Conservation (phyloP, 2,888 invertebrate species). For the Mystacides longicornis region DNA sequence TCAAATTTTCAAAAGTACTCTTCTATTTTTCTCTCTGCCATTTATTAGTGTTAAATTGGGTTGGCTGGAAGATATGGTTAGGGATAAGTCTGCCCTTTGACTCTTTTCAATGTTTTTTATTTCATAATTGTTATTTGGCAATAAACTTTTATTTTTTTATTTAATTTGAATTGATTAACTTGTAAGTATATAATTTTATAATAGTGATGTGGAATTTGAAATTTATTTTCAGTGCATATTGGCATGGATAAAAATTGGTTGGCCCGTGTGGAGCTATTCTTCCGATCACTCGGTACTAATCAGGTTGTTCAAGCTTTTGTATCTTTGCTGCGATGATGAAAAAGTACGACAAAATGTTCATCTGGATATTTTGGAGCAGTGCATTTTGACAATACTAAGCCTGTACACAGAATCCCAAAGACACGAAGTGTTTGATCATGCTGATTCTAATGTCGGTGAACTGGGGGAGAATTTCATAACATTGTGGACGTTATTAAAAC, state of each 20-base stretch:
- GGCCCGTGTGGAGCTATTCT: slow-evolving; percentile 18
- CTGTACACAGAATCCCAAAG: slow-evolving; percentile 16
- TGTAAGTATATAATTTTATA: too few relatives aligned
- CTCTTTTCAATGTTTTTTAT: too few relatives aligned
- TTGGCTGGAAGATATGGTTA: too few relatives aligned
- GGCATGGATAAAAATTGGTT: slow-evolving; percentile 19
- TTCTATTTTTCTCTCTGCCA: too few relatives aligned
- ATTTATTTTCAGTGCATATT: slow-evolving; percentile 22
- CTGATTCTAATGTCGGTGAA: slow-evolving; percentile 5
- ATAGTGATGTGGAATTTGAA: too few relatives aligned
- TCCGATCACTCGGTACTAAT: slow-evolving; percentile 14
- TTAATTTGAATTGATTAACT: too few relatives aligned
- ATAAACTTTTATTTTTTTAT: too few relatives aligned
- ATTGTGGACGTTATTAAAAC: slow-evolving; percentile 13
- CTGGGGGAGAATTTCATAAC: slow-evolving; percentile 16
- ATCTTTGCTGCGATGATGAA: slow-evolving; percentile 3
- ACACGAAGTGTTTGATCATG: slow-evolving; percentile 14
- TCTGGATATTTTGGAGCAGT: slow-evolving; percentile 7
- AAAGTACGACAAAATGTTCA: background rate
- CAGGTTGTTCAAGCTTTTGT: slow-evolving; percentile 17
- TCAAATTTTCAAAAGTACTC: too few relatives aligned
- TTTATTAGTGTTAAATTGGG: too few relatives aligned
- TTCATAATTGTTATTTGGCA: too few relatives aligned
- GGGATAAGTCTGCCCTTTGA: too few relatives aligned
- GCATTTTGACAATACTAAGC: slow-evolving; percentile 13